Percentiles rank a stretch among this genome's conserved stretches.
These are phyloP conservation scores for Drosophila helvetica DNA, from an alignment of 2,888 invertebrate species.

Conservation along the genomic window DNA sequence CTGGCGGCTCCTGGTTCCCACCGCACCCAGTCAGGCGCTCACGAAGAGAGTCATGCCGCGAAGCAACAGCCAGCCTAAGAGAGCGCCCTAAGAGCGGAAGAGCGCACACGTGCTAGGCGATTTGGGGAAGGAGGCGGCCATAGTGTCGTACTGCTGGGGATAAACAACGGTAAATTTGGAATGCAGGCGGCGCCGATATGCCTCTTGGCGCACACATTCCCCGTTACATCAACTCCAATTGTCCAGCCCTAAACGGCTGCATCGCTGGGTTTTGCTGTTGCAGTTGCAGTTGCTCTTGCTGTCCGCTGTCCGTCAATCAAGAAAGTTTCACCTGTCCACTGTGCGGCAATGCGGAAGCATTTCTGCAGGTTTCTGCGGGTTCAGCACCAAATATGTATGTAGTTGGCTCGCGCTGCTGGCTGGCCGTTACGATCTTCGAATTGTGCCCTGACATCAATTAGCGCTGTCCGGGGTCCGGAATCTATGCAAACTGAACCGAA, in stretches of 20 bases:
- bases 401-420: conserved; percentile 9
- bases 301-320: conserved; percentile 49
- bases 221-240: conserved; percentile 28
- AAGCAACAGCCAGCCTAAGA: conserved; percentile 69
- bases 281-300: conserved; percentile 6
- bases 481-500: conserved; percentile 14
- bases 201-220: not conserved
- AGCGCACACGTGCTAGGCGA: conserved; percentile 57
- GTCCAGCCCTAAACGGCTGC: conserved; percentile 26
- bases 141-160: conserved; percentile 8
- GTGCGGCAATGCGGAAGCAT: conserved; percentile 67
- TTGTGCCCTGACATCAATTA: conserved; percentile 33
- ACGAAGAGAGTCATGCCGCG: conserved; percentile 44
- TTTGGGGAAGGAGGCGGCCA: conserved; percentile 11
- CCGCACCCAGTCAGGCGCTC: conserved; percentile 62
- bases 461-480: not conserved
- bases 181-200: not conserved
- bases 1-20: conserved; percentile 68
- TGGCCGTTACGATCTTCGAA: conserved; percentile 1
- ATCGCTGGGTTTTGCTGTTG: conserved; percentile 1
- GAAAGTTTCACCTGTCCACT: conserved; percentile 61
- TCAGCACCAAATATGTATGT: conserved; percentile 45
- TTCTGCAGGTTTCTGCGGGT: conserved; percentile 28
- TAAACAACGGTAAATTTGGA: not conserved
- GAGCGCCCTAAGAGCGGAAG: conserved; percentile 41